Percentiles rank a stretch among this genome's conserved stretches.
phyloP scores from a whole-genome alignment of 2,797 vertebrate genomes.

The Sylvia borin region DNA sequence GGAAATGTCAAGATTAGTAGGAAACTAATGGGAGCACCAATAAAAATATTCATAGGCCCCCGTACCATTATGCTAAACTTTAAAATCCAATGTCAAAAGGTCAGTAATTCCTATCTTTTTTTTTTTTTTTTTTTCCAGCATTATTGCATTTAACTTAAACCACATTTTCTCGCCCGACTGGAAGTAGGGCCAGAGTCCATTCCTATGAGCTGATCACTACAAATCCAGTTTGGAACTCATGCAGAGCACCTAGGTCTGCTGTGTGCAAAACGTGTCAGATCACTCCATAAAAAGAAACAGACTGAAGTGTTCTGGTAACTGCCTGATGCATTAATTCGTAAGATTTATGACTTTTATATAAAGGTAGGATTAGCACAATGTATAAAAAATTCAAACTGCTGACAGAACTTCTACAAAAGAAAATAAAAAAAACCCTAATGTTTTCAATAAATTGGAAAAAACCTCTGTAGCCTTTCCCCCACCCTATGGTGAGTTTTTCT shows the following conservation, averaged over 20 bases:
- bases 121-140: background rate
- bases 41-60: slow-evolving; percentile 12
- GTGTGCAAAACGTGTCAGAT: slow-evolving; percentile 36
- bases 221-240: slow-evolving; percentile 44
- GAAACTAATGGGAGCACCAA: slow-evolving; percentile 17
- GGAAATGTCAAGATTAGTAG: background rate
- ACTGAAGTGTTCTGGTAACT: slow-evolving; percentile 60
- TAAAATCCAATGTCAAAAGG: slow-evolving; percentile 34
- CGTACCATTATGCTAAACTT: background rate
- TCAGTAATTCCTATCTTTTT: slow-evolving; percentile 27
- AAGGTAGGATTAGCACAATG: slow-evolving; percentile 55
- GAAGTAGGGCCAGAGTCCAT: slow-evolving; percentile 27
- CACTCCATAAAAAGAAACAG: slow-evolving; percentile 65
- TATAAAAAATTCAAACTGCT: slow-evolving; percentile 38
- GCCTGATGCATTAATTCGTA: slow-evolving; percentile 43
- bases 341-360: slow-evolving; percentile 61
- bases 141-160: slow-evolving; percentile 40
- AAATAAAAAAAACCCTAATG: background rate
- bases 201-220: slow-evolving; percentile 16
- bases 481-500: background rate
- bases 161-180: slow-evolving; percentile 21
- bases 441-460: slow-evolving; percentile 11
- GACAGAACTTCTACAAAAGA: slow-evolving; percentile 13
- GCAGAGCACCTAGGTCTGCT: slow-evolving; percentile 41
- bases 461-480: background rate